Evolutionary conservation across 2,797 vertebrate genomes (phyloP).

Genomic region (Hoplostethus mediterraneus): DNA sequence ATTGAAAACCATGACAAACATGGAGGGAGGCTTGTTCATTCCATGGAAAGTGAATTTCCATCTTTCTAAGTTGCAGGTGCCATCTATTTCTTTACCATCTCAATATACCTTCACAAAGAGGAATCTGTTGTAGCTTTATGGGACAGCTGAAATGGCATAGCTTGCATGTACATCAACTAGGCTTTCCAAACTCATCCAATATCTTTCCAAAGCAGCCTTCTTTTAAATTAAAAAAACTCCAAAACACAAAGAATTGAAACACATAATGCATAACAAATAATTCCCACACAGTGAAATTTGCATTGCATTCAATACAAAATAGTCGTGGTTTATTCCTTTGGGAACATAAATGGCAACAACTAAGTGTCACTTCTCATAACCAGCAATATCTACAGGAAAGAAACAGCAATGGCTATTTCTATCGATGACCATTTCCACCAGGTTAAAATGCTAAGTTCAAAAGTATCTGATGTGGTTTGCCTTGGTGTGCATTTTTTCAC

Average conservation of each 20-base stretch:
- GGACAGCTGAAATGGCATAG: background rate
- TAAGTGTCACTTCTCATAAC: slow-evolving; percentile 82
- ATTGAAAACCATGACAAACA: no score
- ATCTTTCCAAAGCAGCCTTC: no score
- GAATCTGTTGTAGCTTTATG: background rate
- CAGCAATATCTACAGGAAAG: slow-evolving; percentile 81
- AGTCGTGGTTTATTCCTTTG: slow-evolving; percentile 84
- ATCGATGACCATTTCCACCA: slow-evolving; percentile 67
- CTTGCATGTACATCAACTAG: no score
- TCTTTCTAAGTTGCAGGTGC: no score
- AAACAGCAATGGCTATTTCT: slow-evolving; percentile 74
- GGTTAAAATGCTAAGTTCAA: slow-evolving; percentile 74
- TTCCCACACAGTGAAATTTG: slow-evolving; percentile 33
- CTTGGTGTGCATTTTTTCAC: slow-evolving; percentile 56
- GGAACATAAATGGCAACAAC: slow-evolving; percentile 84
- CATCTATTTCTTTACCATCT: no score
- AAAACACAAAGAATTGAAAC: background rate
- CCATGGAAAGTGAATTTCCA: no score
- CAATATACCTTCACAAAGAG: no score
- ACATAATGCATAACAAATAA: slow-evolving; percentile 33
- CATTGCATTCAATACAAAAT: slow-evolving; percentile 82
- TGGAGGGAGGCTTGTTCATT: no score
- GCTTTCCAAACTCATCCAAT: no score
- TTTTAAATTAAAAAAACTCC: no score
- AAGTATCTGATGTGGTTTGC: slow-evolving; percentile 63